Base-by-base conservation (phyloP, 2,888 invertebrate species). In the Eupithecia subumbrata region DNA sequence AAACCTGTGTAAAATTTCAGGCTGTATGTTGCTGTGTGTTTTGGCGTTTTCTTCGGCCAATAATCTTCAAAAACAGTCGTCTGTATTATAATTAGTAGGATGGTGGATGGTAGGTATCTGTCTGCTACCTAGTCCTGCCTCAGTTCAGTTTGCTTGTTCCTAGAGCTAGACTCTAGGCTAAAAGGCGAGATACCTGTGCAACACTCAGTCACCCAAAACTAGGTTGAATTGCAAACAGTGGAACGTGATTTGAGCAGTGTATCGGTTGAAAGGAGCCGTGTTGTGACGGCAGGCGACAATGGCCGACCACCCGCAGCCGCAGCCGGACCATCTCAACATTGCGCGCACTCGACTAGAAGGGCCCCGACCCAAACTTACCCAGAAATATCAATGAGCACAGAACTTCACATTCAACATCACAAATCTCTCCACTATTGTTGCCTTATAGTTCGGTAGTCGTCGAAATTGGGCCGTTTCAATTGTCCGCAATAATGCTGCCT, bases 231-330 rank as follows among this genome's bases (percentile, higher is more conserved):
- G 52, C 68, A 12, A 67, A 67, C 69, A 45, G 43, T 37, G 43
- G 22, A 69, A 16, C 34, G 64, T 45, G 74, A 74, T 69, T 70
- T 72, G 72, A 74, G 34, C 69, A 69, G 67, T 71, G 60, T 74
- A 76, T 73, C 73, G 60, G 67, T 72, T 69, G 77, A 81, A 81
- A 85, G 82, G 79, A 83, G 79, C 83, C 83, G 82, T 92, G 91
- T 92, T 91, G 88, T 91, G 90, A 90, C 87, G 85, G 85, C 81
- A 84, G 84, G 86, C 82, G 88, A 89, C 89, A 89, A 88, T 87
- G 81, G 84, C 60, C 87, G 93, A 90, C 92, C 94, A 93, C 93
- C 94, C 94, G 92, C 90, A 86, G 91, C 94, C 94, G 92, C 90
- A 86, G 91, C n/a, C 72, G 63, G 69, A 37, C 76, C 84, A 56